Base-by-base conservation (phyloP, 1,140 invertebrate species). In the Listronotus bonariensis region DNA sequence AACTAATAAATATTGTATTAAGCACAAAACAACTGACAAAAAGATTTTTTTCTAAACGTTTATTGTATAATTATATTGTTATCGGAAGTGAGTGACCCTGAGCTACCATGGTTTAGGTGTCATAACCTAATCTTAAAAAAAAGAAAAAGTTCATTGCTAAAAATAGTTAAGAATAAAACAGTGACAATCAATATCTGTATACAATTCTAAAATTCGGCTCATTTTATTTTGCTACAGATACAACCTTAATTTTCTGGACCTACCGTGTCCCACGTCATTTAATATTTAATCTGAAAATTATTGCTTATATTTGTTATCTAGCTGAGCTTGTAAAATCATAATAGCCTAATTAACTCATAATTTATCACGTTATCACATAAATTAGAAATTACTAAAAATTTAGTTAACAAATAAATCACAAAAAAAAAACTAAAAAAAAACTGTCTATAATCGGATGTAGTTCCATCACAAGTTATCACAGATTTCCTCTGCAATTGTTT, bases 31-130 rank as follows among this genome's bases (percentile, higher is more conserved):
- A 36, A 36, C 3, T 36, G 34, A 1, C 34, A 36, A 36, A 36
- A 36, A 36, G 34, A 36, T 36, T 60, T 34, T 11, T n/a, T 43
- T 10, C n/a, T 43, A 43, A 45, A 53, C 45, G 18, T 68, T 54
- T 71, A 68, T 71, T 66, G 67, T 71, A 66, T 70, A 68, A 60
- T 68, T 73, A 60, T 74, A 73, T 74, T 75, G 70, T 74, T 72
- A 74, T 65, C 77, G 73, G 73, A 78, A 78, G 73, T 78, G 77
- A 76, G 76, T 76, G 77, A 71, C 76, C 77, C 77, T 78, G 77
- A 78, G 77, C 77, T 78, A 78, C 77, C 75, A 75, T 71, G 36
- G 61, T 15, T 42, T 48, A 57, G 55, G 55, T 38, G 18, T 18
- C 11, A 18, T 2, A 4, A 12, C 55, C 26, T 32, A 41, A 57